These are phyloP conservation scores for Cheumatopsyche charites DNA, from an alignment of 1,140 invertebrate genomes.

Conservation along the genomic window DNA sequence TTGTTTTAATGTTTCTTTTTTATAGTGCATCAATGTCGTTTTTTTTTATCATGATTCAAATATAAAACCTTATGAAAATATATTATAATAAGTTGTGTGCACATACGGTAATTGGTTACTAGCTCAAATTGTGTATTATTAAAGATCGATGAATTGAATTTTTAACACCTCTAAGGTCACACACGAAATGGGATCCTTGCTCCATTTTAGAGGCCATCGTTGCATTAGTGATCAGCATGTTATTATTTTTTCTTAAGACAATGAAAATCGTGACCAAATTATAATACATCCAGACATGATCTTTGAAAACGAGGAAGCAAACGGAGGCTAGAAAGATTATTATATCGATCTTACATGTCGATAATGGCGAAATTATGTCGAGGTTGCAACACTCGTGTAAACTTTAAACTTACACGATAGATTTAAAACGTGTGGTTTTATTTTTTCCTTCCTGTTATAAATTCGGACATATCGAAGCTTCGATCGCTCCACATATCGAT, in stretches of 20 bases:
- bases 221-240: neutral
- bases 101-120: neutral
- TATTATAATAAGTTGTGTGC: too few relatives aligned
- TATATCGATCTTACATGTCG: neutral
- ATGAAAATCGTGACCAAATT: slow-evolving; percentile 11
- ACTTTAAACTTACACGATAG: neutral
- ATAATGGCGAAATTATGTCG: slow-evolving; percentile 16
- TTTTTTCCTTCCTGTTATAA: too few relatives aligned
- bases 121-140: neutral
- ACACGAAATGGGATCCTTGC: neutral
- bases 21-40: slow-evolving; percentile 6
- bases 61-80: too few relatives aligned
- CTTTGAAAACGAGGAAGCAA: neutral
- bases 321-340: neutral
- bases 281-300: neutral
- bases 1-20: neutral
- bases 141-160: slow-evolving; percentile 14
- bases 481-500: too few relatives aligned
- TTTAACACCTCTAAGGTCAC: neutral
- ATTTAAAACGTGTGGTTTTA: too few relatives aligned
- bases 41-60: slow-evolving; percentile 4
- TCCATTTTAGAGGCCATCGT: slow-evolving; percentile 16
- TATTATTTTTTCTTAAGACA: slow-evolving; percentile 15
- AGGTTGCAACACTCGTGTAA: neutral
- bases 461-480: too few relatives aligned